A percentile compares a stretch with the other conserved stretches of the same genome.
Evolutionary conservation across 2,888 invertebrate species (phyloP).

Genomic region (Hybos culiciformis): DNA sequence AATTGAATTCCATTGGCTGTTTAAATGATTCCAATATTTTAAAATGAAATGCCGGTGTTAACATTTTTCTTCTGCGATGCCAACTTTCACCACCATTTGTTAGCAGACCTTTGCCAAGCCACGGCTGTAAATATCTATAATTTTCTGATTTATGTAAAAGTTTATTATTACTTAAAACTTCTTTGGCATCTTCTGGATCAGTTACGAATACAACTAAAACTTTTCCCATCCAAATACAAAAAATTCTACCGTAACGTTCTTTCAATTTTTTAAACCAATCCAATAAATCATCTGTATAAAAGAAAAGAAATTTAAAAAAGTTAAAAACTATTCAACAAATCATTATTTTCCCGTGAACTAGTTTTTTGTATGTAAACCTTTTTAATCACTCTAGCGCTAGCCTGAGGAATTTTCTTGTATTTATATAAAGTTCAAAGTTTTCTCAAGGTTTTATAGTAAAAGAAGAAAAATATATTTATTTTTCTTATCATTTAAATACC

Average conservation of each 20-base stretch:
- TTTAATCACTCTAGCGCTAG: too few relatives aligned
- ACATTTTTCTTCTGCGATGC: slow-evolving; percentile 53
- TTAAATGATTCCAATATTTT: slow-evolving; percentile 61
- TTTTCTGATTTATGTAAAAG: slow-evolving; percentile 25
- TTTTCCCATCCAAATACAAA: slow-evolving; percentile 31
- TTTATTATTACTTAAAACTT: slow-evolving; percentile 24
- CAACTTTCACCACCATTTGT: slow-evolving; percentile 40
- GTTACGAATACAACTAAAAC: slow-evolving; percentile 28
- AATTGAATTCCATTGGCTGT: slow-evolving; percentile 54
- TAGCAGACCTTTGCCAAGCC: slow-evolving; percentile 30
- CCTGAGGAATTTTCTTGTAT: too few relatives aligned
- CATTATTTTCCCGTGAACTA: too few relatives aligned
- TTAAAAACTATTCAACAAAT: too few relatives aligned
- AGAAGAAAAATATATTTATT: too few relatives aligned
- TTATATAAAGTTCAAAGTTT: too few relatives aligned
- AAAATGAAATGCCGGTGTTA: slow-evolving; percentile 71
- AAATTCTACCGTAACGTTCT: slow-evolving; percentile 23
- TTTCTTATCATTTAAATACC: too few relatives aligned
- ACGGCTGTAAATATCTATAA: slow-evolving; percentile 23
- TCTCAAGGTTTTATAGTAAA: too few relatives aligned
- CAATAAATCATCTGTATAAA: slow-evolving; percentile 16
- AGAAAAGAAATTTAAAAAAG: too few relatives aligned
- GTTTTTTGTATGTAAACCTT: too few relatives aligned
- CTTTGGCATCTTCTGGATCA: slow-evolving; percentile 27
- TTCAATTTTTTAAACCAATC: slow-evolving; percentile 25